Conservation (phyloP, 2,797 vertebrate genomes). For the Meda fulgida region DNA sequence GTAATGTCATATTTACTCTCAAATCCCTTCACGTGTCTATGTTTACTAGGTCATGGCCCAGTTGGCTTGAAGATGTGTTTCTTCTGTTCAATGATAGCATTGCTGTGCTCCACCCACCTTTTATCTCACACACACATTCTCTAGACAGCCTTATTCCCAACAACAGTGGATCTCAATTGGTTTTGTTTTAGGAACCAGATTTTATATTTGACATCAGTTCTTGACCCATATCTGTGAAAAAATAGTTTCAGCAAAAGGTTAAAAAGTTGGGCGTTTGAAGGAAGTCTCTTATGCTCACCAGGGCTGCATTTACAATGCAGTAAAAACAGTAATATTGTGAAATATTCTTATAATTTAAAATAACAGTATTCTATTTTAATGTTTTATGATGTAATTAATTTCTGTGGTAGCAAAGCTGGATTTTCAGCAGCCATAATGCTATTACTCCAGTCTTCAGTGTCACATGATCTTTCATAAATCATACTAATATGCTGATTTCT, state of each 20-base stretch:
- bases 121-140: constrained; percentile 33
- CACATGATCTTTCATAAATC: not conserved
- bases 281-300: not conserved
- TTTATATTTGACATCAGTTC: not conserved
- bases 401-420: not conserved
- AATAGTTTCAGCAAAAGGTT: not conserved
- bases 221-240: not conserved
- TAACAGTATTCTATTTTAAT: not conserved
- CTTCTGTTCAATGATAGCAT: constrained; percentile 25
- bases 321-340: not conserved
- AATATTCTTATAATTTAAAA: not conserved
- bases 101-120: constrained; percentile 43
- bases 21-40: constrained; percentile 32
- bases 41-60: constrained; percentile 62
- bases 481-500: not conserved
- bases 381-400: not conserved
- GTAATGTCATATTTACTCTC: constrained; percentile 16
- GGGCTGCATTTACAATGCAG: not conserved
- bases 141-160: not conserved
- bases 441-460: not conserved
- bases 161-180: not conserved
- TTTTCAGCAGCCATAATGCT: not conserved
- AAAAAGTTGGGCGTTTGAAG: not conserved
- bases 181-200: constrained; percentile 1
- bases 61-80: constrained; percentile 61